These are phyloP conservation scores for Suricata suricatta DNA, from an alignment of 2,113 vertebrate genomes.

Conservation along the genomic window DNA sequence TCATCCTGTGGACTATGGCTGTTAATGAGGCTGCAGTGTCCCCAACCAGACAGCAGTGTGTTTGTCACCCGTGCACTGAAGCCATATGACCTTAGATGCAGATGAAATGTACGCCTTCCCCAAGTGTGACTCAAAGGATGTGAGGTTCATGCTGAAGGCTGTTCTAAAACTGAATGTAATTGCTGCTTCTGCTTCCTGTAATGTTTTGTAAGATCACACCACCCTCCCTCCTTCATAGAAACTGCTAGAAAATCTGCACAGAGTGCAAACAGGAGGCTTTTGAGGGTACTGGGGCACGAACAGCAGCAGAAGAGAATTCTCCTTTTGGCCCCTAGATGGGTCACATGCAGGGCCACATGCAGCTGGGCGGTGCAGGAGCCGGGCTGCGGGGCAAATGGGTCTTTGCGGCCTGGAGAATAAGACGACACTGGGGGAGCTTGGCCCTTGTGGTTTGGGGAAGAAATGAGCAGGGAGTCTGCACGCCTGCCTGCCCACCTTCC, in stretches of 20 bases:
- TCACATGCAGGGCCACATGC: rapidly evolving
- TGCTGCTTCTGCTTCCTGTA: slow-evolving; percentile 37
- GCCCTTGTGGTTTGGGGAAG: not conserved
- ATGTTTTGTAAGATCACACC: slow-evolving; percentile 20
- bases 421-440: not conserved
- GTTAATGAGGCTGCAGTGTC: not conserved
- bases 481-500: not conserved
- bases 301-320: not conserved
- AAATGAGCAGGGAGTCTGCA: not conserved
- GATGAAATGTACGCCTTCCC: not conserved
- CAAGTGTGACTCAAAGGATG: slow-evolving; percentile 41
- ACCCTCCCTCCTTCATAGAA: not conserved
- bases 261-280: not conserved
- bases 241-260: not conserved
- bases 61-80: not conserved
- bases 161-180: slow-evolving; percentile 50
- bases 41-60: not conserved
- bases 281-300: not conserved
- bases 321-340: not conserved
- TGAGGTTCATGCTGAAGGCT: not conserved
- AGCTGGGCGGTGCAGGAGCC: rapidly evolving
- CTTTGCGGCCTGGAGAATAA: not conserved
- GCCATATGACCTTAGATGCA: not conserved
- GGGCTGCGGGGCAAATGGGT: not conserved
- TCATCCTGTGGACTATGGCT: not conserved